phyloP scores from a whole-genome alignment of 1,140 invertebrate genomes.

The Brachionus manjavacas region DNA sequence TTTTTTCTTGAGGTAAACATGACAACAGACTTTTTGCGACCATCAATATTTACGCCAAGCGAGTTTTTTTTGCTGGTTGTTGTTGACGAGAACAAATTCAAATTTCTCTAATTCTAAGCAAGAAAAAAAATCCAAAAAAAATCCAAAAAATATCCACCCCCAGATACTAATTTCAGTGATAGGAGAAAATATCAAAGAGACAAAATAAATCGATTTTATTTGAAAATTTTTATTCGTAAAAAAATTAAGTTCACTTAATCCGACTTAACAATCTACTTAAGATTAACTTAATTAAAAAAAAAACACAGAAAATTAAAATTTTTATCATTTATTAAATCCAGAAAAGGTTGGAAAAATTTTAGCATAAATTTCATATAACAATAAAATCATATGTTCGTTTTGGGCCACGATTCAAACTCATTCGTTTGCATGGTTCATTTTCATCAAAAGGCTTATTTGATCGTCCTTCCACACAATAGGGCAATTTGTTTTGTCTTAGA shows the following conservation, averaged over 20 bases:
- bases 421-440: neutral
- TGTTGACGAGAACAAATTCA: no score
- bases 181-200: neutral
- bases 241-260: neutral
- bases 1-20: neutral
- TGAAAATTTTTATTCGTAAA: neutral
- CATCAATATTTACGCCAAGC: neutral
- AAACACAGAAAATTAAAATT: neutral
- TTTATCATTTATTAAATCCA: neutral
- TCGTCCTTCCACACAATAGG: slow-evolving; percentile 1
- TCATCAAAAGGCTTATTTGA: neutral
- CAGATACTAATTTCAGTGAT: no score
- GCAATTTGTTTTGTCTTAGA: neutral
- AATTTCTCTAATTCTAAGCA: no score
- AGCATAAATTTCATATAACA: neutral
- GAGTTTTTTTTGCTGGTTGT: neutral
- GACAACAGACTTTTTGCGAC: neutral
- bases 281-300: neutral
- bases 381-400: neutral
- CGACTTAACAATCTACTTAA: neutral
- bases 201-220: neutral
- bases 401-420: neutral
- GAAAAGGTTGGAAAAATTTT: neutral
- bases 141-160: no score
- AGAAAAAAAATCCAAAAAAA: no score